Base-by-base conservation (phyloP, 2,797 vertebrate genomes). In the Malacoraja senta region DNA sequence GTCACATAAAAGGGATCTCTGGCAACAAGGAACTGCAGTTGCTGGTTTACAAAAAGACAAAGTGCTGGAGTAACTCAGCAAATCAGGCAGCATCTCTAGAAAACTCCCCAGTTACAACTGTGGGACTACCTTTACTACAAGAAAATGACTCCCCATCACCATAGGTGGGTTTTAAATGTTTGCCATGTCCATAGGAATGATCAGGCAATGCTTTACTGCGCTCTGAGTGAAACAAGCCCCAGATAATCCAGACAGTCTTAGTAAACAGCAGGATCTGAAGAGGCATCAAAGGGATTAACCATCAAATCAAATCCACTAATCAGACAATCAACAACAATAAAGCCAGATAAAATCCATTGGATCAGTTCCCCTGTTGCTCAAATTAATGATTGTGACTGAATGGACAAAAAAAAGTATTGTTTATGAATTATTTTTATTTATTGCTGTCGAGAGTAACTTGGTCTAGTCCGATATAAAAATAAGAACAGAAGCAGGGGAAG, bases 281-380 rank as follows among this genome's bases (percentile, higher is more conserved):
- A 76, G 71, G 68, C 65, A 91, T 92, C 90, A 92, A 58, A 76
- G 26, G 71, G 71, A 92, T 92, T 76, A 92, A 92, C 90, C 44
- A 53, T 76, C 44, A 7, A 24, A 53, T 74, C 71, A 76, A 92
- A 92, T 92, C 90, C 90, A 74, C 29, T 92, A 71, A 74, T 92
- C 90, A 92, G 90, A 58, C 90, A n/a, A 74, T n/a, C 72, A 76
- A 29, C 24, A 44, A 53, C 15, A 38, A 92, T 92, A 74, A 74
- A 92, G 65, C 65, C 12, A 91, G 68, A 91, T 74, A 72, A 44
- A 91, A 91, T 44, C 17, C 35, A 38, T 19, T 7, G 32, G 24
- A 35, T 91, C 68, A 91, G 12, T 65, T 72, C 65, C 24, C 8
- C 24, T 32, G 58, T n/a, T 32, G 29, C 61, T 29, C 15, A n/a